phyloP scores from a whole-genome alignment of 2,113 vertebrate species.

The Thermophis baileyi region DNA sequence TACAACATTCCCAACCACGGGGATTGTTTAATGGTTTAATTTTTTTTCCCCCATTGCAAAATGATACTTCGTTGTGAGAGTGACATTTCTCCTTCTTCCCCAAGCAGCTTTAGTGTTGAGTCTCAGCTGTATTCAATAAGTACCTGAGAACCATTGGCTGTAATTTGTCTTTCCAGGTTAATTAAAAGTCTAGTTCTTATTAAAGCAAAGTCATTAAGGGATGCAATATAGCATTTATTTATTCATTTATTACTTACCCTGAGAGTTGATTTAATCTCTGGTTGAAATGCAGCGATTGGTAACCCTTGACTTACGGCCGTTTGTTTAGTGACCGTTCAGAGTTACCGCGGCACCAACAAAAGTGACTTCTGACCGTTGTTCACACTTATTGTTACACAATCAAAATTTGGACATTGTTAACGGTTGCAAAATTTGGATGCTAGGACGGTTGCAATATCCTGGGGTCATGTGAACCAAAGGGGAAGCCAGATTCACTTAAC shows the following conservation, averaged over 20 bases:
- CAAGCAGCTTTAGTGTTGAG: constrained; percentile 60
- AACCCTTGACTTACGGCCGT: not conserved
- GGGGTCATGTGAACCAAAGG: not conserved
- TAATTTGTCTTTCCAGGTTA: constrained; percentile 76
- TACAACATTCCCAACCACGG: constrained; percentile 44
- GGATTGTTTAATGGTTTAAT: constrained; percentile 59
- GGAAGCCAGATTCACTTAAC: not conserved
- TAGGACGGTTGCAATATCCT: rapidly evolving
- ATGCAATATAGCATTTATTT: constrained; percentile 47
- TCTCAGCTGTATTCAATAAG: constrained; percentile 67
- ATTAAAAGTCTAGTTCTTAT: constrained; percentile 76
- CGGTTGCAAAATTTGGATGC: not conserved
- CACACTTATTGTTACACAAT: not conserved
- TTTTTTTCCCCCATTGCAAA: constrained; percentile 39
- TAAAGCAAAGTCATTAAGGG: constrained; percentile 69
- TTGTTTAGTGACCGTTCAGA: not conserved
- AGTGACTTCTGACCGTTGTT: not conserved
- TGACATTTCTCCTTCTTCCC: constrained; percentile 65
- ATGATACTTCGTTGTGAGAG: constrained; percentile 52
- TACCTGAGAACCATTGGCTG: constrained; percentile 62
- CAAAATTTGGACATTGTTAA: not conserved
- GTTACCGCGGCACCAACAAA: not conserved
- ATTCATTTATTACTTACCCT: constrained; percentile 32
- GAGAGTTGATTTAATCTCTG: constrained; percentile 61
- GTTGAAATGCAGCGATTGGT: constrained; percentile 46